Percentiles rank a stretch among this genome's conserved stretches.
These are phyloP conservation scores for Montipora capricornis DNA, from an alignment of 64 coral and sea anemone genomes.

Conservation along the genomic window DNA sequence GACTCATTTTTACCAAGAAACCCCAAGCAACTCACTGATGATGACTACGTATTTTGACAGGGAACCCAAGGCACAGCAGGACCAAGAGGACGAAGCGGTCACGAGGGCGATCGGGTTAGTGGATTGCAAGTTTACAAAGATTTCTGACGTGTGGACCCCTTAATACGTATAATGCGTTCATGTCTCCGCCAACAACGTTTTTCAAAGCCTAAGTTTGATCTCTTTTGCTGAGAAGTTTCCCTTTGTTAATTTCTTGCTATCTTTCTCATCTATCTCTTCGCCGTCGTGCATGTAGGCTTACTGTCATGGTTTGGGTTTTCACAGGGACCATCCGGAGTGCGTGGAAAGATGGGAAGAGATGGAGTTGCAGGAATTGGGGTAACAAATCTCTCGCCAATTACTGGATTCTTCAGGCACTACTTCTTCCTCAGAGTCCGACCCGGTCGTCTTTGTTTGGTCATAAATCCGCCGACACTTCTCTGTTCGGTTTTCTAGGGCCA, in stretches of 20 bases:
- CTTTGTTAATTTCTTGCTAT: not conserved
- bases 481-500: not conserved
- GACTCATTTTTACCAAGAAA: not conserved
- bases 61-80: constrained; percentile 2
- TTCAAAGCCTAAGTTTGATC: too few species aligned
- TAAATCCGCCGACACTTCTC: not conserved
- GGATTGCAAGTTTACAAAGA: not conserved
- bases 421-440: not conserved
- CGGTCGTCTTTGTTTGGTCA: not conserved
- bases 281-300: not conserved
- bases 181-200: too few species aligned
- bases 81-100: not conserved
- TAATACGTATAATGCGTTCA: too few species aligned
- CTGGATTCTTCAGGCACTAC: too few species aligned
- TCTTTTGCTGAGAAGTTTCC: too few species aligned
- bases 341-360: constrained; percentile 41
- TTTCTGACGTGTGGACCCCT: too few species aligned
- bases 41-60: not conserved
- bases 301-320: not conserved
- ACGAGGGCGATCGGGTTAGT: constrained; percentile 16
- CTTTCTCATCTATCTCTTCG: not conserved
- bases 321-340: constrained; percentile 42
- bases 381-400: not conserved
- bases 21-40: not conserved
- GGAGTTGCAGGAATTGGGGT: constrained; percentile 30